Percentiles rank a stretch among this genome's conserved stretches.
Conservation (phyloP, 2,113 vertebrate species). For the Corydoras maculifer region DNA sequence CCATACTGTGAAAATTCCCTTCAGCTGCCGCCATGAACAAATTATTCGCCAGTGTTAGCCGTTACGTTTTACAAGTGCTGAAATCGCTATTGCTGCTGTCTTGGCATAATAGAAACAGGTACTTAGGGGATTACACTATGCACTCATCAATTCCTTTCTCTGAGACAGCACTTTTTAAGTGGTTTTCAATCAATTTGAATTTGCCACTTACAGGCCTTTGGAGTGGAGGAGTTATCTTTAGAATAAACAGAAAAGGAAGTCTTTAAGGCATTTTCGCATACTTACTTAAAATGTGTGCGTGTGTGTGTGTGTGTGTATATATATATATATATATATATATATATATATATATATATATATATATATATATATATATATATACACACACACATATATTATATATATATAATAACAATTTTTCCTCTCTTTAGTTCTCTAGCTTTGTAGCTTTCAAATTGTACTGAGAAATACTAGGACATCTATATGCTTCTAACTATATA, state of each 20-base stretch:
- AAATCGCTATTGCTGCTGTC: constrained; percentile 7
- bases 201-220: constrained; percentile 23
- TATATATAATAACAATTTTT: no score
- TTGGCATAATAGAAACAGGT: constrained; percentile 12
- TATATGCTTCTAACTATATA: no score
- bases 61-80: constrained; percentile 8
- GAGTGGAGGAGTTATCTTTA: constrained; percentile 27
- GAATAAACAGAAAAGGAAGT: constrained; percentile 15
- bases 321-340: no score
- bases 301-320: no score
- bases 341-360: no score
- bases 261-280: neutral
- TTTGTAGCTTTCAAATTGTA: no score
- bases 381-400: no score
- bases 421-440: no score
- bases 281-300: no score
- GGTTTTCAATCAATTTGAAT: constrained; percentile 24
- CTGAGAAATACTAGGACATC: no score
- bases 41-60: neutral
- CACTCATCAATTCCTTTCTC: constrained; percentile 7
- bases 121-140: constrained; percentile 26
- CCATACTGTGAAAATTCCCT: constrained; percentile 5
- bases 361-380: no score
- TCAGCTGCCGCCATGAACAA: constrained; percentile 7
- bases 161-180: constrained; percentile 11